Base-by-base conservation (phyloP, 2,797 vertebrate species). In the Notoglanidium macrostoma region DNA sequence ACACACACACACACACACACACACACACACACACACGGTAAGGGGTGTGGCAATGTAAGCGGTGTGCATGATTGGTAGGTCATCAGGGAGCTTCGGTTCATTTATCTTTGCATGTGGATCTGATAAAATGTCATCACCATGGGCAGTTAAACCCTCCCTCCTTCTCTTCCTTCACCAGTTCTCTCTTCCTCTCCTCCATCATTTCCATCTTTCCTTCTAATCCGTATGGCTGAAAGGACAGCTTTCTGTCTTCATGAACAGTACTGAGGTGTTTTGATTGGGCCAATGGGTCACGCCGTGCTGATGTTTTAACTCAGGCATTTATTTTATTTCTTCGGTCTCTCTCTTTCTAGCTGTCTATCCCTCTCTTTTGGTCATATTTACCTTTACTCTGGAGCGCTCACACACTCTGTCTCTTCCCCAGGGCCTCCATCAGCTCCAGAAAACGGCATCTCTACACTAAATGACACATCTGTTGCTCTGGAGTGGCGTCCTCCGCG, bases 401-500 rank as follows among this genome's bases (percentile, higher is more conserved):
- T 40, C 29, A 55, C 29, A 40, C 32, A 78, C 21, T 80, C 57
- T 63, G 44, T 59, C 59, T 59, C 1, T 35, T 74, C 51, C 17
- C 1, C 92, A 97, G 96, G 94, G 84, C 95, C 96, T 59, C 96
- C 96, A 0, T 96, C 96, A 23, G 94, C 95, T 87, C 96, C 96
- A n/a, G 95, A 96, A 90, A 96, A 96, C 92, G 94, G 95, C 26
- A 95, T 96, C 86, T 95, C 95, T 49, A 96, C 95, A 0, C 94
- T 96, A 68, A 97, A 96, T 35, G 96, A 97, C 90, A 97, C 96
- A 23, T 96, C 96, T 1, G 94, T 96, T 85, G 94, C 95, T 6
- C 91, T 97, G 90, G 96, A 96, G 91, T 97, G 96, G 96, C 95
- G 94, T 0, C 92, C 95, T 0, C 96, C 96, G 0, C 92, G 94